Evolutionary conservation across 64 coral and sea anemone species (phyloP), one percentile per base, ranked within the genome.

Genomic region (Pocillopora verrucosa): DNA sequence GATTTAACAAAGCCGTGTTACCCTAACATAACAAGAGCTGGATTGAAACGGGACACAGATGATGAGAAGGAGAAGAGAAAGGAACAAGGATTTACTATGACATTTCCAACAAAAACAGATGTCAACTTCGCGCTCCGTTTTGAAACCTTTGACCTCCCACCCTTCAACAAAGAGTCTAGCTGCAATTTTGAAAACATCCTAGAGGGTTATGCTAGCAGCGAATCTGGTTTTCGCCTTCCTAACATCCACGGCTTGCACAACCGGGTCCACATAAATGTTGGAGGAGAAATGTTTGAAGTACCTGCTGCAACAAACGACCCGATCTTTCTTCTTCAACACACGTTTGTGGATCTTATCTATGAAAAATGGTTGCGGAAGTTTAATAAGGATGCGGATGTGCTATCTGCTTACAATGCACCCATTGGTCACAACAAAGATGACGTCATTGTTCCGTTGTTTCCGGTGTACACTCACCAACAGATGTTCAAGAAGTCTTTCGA

Each of bases 401-500:
- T 94, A 35, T 36, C 67, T 3, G 3, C 13, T 10, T 58, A 3
- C 45, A 16, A 87, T 20, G 89, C 89, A 30, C 94, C 89, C 22
- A 85, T 92, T 72, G 94, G 94, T 45, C 86, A 95, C 79, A 89
- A 92, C 72, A 72, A 14, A 12, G 61, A 89, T 22, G 76, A 79
- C 73, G 56, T 80, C 19, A 58, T 95, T 84, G 93, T 95, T 5
- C 89, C 93, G 5, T 64, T 95, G 20, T 95, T 95, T 36, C 93
- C 93, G 20, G 24, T 83, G 9, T 91, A 87, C 75, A 91, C 64
- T 56, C 93, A 95, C 60, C 14, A 88, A 58, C 65, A 95, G 16
- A 67, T 95, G 89, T 95, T 95, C 60, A 95, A 90, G 84, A 77
- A 83, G 24, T 95, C 93, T 9, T 69, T 75, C 34, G 93, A 95